Conservation (phyloP, 1,140 invertebrate species). For the Matsumurasca onukii region DNA sequence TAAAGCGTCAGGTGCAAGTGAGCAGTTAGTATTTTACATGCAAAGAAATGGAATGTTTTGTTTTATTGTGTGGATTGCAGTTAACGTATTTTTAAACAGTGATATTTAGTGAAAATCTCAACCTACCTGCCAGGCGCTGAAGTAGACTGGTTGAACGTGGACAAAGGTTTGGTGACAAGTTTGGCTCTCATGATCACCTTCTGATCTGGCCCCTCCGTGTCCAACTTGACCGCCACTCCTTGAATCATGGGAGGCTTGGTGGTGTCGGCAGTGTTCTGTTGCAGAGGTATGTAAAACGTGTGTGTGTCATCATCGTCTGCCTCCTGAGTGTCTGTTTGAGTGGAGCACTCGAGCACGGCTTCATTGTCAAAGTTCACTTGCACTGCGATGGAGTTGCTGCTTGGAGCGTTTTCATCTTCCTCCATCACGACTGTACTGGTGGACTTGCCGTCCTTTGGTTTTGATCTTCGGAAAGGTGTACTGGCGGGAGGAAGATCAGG, state of each 20-base stretch:
- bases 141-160: conserved; percentile 40
- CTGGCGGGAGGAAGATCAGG: conserved; percentile 54
- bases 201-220: conserved; percentile 63
- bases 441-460: conserved; percentile 30
- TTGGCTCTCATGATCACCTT: conserved; percentile 65
- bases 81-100: too few species aligned
- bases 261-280: conserved; percentile 51
- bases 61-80: too few species aligned
- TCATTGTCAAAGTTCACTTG: conserved; percentile 53
- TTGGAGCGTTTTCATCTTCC: conserved; percentile 38
- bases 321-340: conserved; percentile 53
- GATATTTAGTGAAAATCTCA: too few species aligned
- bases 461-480: conserved; percentile 57
- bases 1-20: too few species aligned
- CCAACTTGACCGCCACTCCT: conserved; percentile 66
- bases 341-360: conserved; percentile 51
- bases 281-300: conserved; percentile 69
- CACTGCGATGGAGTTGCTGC: conserved; percentile 57
- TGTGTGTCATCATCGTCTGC: conserved; percentile 53
- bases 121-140: too few species aligned
- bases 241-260: conserved; percentile 57
- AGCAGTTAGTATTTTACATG: too few species aligned
- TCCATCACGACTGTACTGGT: conserved; percentile 23
- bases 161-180: conserved; percentile 62
- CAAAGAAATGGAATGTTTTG: too few species aligned